phyloP scores from a whole-genome alignment of 2,113 vertebrate species.

The Pachyramphus minor region DNA sequence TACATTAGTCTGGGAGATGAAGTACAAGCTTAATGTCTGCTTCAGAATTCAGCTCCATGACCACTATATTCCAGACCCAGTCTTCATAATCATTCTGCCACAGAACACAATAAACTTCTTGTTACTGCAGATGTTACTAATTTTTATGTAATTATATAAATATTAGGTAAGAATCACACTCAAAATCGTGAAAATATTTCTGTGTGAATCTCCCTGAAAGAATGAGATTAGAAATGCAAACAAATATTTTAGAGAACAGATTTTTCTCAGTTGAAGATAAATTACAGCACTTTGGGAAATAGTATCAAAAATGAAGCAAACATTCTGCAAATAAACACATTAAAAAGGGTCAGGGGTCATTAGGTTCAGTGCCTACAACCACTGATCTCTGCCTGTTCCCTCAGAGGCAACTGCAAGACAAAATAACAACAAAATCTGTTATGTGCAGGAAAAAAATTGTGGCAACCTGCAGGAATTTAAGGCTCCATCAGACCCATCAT shows the following conservation, averaged over 20 bases:
- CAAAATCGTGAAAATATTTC: not conserved
- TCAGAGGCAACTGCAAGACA: not conserved
- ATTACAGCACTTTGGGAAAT: not conserved
- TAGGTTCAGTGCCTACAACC: not conserved
- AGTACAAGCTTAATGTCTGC: not conserved
- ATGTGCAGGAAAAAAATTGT: not conserved
- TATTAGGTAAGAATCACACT: not conserved
- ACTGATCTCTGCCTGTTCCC: not conserved
- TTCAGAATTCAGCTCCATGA: slow-evolving; percentile 1
- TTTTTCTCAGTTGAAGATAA: not conserved
- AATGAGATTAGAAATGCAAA: not conserved
- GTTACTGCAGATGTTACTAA: not conserved
- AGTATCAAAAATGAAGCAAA: not conserved
- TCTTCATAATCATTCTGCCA: not conserved
- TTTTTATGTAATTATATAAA: not conserved
- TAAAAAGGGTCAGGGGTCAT: not conserved
- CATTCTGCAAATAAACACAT: not conserved
- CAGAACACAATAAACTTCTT: not conserved
- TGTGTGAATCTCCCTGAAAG: not conserved
- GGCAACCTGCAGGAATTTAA: not conserved
- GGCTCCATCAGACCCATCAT: not conserved
- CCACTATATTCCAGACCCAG: not conserved
- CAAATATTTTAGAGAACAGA: not conserved
- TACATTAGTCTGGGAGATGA: slow-evolving; percentile 37
- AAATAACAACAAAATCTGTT: not conserved